Evolutionary conservation across 2,797 vertebrate species (phyloP), one percentile per base, ranked within the genome.

Genomic region (Tiaroga cobitis): DNA sequence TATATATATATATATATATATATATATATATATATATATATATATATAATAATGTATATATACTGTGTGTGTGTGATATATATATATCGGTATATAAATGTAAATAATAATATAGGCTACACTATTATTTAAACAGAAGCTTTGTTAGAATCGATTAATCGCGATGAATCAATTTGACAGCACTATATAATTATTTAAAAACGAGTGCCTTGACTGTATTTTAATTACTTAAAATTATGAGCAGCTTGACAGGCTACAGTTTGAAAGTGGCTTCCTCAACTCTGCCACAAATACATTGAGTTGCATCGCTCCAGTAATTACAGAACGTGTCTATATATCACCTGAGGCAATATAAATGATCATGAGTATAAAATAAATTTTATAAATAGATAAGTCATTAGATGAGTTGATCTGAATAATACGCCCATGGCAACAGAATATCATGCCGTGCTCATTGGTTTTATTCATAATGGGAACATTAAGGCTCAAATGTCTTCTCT

Each of bases 381-480:
- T 46, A 79, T 81, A 77, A 87, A 82, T 76, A 74, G 56, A 82
- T 43, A 75, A 76, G 70, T 74, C 63, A 26, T 81, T 76, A 84
- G 77, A 81, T 69, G 61, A 68, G 78, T 85, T 85, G 72, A 77
- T 82, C 81, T 67, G 65, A 82, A 74, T 56, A 82, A 85, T 77
- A 85, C 8, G 83, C 83, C 80, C 29, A 63, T 82, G 68, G 87
- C 74, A 79, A 73, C 41, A 46, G 54, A 74, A 37, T 34, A 77
- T 41, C 29, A 73, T 59, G 21, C 49, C 67, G 21, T 37, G 24
- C 80, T 82, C 67, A 51, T 70, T 85, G 73, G 68, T 85, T 79
- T 72, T 77, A 79, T 82, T 75, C 80, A 73, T 85, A 80, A 85
- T 82, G 75, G 69, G 63, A 80, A 82, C 59, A 80, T 79, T 74